phyloP scores from a whole-genome alignment of 2,113 vertebrate species.

The Corythoichthys intestinalis region DNA sequence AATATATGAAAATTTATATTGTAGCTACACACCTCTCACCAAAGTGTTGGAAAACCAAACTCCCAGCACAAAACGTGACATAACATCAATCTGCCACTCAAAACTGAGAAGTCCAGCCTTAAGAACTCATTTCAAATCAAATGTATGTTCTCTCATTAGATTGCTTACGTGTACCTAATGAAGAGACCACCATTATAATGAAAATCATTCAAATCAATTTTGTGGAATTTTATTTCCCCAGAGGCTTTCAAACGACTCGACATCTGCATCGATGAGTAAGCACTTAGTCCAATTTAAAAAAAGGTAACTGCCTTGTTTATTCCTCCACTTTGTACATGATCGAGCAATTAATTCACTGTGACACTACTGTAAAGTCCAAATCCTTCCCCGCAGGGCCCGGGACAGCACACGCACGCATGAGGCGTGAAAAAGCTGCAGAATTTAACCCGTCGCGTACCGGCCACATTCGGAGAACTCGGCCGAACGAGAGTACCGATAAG shows the following conservation, averaged over 20 bases:
- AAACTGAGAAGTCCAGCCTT: background rate
- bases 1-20: too few relatives aligned
- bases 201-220: background rate
- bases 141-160: background rate
- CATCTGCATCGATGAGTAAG: background rate
- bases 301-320: background rate
- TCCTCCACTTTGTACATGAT: background rate
- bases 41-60: background rate
- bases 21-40: too few relatives aligned
- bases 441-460: constrained; percentile 72
- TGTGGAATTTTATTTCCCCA: background rate
- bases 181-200: background rate
- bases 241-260: background rate
- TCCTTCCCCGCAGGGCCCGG: constrained; percentile 11
- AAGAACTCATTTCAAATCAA: background rate
- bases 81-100: background rate
- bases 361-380: background rate
- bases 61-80: background rate
- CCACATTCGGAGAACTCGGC: background rate
- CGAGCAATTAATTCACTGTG: background rate
- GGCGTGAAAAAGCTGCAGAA: constrained; percentile 73
- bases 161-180: background rate
- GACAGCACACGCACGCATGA: constrained; percentile 39
- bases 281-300: background rate
- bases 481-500: constrained; percentile 19